Conservation (phyloP, 1,140 invertebrate genomes). For the Xylocopa sonorina region DNA sequence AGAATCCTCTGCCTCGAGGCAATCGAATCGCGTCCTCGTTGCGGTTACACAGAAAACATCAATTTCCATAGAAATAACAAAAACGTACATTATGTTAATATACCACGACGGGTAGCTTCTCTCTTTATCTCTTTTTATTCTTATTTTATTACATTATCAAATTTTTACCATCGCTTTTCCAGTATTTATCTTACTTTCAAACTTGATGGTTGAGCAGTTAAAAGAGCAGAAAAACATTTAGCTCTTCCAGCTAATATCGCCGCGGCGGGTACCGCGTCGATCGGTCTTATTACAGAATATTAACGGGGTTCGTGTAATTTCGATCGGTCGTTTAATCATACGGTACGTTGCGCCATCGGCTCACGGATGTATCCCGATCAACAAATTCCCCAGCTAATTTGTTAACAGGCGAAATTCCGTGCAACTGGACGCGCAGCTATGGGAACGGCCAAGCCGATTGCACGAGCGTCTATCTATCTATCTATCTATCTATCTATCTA, state of each 20-base stretch:
- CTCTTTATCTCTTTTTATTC: no score
- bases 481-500: no score
- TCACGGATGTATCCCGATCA: background rate
- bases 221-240: no score
- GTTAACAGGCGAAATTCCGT: constrained; percentile 44
- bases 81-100: no score
- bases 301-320: constrained; percentile 21
- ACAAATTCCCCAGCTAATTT: constrained; percentile 49
- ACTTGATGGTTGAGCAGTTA: no score
- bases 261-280: background rate
- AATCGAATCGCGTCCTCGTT: constrained; percentile 29
- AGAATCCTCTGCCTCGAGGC: constrained; percentile 45
- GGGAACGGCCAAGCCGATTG: constrained; percentile 34
- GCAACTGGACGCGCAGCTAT: constrained; percentile 26
- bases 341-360: background rate
- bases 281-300: constrained; percentile 33
- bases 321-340: constrained; percentile 40
- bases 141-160: no score
- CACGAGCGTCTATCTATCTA: no score
- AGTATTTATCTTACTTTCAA: no score
- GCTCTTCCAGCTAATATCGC: no score
- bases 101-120: no score
- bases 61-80: background rate
- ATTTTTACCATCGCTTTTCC: no score
- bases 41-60: background rate